Conservation (phyloP, 2,797 vertebrate species). For the Phoebastria nigripes region DNA sequence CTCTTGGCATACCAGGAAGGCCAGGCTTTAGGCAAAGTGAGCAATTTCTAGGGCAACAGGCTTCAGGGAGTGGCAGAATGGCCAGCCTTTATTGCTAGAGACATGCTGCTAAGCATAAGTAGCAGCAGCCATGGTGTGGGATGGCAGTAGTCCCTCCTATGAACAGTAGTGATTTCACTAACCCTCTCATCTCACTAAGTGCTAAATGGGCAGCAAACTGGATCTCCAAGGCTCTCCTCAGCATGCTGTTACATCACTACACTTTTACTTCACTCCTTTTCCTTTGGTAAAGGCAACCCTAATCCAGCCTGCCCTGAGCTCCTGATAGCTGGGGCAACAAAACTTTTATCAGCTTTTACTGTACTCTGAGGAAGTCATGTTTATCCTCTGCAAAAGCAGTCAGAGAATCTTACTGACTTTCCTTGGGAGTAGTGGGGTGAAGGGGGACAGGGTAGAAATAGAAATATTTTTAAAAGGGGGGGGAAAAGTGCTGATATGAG, state of each 20-base stretch:
- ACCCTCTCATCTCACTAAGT: not conserved
- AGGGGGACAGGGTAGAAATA: not conserved
- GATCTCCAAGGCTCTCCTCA: not conserved
- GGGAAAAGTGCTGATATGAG: not conserved
- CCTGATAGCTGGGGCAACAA: not conserved
- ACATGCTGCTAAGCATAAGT: not conserved
- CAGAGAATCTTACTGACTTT: not conserved
- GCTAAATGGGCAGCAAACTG: not conserved
- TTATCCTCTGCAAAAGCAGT: not conserved
- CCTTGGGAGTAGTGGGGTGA: not conserved
- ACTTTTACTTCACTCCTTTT: not conserved
- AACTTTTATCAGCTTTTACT: not conserved
- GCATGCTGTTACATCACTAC: not conserved
- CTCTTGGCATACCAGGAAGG: not conserved
- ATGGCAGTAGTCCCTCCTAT: not conserved
- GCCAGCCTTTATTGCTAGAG: not conserved
- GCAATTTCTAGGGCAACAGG: not conserved
- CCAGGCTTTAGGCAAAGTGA: not conserved
- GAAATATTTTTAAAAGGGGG: not conserved
- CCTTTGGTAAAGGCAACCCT: not conserved
- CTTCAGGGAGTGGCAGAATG: not conserved
- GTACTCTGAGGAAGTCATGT: not conserved
- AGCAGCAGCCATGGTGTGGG: not conserved
- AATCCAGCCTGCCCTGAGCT: not conserved
- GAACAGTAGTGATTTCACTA: not conserved